Percentiles rank a stretch among this genome's conserved stretches.
Evolutionary conservation across 1,140 invertebrate species (phyloP).

Genomic region (Drosophila fuyamai): DNA sequence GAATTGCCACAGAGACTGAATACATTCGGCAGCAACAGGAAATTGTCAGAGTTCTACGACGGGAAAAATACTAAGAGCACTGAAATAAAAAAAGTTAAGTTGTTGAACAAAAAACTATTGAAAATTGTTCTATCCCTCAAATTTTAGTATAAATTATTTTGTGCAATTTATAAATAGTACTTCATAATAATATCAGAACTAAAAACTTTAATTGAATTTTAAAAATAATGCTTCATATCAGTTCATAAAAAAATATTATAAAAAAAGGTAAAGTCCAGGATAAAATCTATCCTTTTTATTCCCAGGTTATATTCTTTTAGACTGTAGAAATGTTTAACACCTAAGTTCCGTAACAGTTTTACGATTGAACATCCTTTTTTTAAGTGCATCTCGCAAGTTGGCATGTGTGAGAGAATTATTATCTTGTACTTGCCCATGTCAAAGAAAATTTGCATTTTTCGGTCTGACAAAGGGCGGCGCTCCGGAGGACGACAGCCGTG

Average conservation of each 20-base stretch:
- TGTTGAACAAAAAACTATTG: neutral
- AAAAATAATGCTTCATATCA: too few species aligned
- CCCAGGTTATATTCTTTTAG: too few species aligned
- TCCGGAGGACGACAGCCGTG: neutral
- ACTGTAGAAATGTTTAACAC: too few species aligned
- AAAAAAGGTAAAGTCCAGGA: too few species aligned
- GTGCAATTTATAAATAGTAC: too few species aligned
- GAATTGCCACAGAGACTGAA: slow-evolving; percentile 1
- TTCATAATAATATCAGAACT: too few species aligned
- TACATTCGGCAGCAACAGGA: slow-evolving; percentile 39
- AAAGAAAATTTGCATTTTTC: slow-evolving; percentile 66
- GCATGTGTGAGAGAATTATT: slow-evolving; percentile 58
- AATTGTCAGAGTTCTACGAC: slow-evolving; percentile 36
- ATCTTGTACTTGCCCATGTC: slow-evolving; percentile 70
- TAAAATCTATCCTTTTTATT: too few species aligned
- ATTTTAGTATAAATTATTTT: too few species aligned
- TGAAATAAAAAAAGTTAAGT: neutral
- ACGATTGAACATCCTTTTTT: neutral
- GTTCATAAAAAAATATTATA: too few species aligned
- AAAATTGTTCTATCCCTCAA: too few species aligned
- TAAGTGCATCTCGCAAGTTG: slow-evolving; percentile 18
- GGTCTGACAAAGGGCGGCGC: slow-evolving; percentile 46
- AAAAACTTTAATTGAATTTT: too few species aligned
- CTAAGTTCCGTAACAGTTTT: neutral
- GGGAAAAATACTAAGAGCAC: neutral